Evolutionary conservation across 1,140 invertebrate genomes (phyloP).

Genomic region (Tribolium castaneum): DNA sequence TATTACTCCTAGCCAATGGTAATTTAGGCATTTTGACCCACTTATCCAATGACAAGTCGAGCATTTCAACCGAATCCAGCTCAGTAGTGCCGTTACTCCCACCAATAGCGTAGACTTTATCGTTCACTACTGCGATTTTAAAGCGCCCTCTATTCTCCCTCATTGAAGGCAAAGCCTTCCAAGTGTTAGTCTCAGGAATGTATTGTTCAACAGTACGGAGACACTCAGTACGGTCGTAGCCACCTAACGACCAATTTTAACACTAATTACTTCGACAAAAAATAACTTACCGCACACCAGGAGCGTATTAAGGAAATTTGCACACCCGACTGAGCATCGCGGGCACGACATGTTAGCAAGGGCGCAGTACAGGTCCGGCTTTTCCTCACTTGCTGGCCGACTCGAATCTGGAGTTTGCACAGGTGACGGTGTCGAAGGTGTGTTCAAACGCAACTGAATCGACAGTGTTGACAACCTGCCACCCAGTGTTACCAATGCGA

Average conservation of each 20-base stretch:
- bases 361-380: slow-evolving; percentile 71
- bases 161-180: slow-evolving; percentile 78
- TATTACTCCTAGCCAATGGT: slow-evolving; percentile 75
- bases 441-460: slow-evolving; percentile 71
- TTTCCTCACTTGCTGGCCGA: slow-evolving; percentile 61
- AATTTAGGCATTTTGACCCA: slow-evolving; percentile 76
- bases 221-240: slow-evolving; percentile 88
- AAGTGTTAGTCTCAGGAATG: slow-evolving; percentile 75
- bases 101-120: slow-evolving; percentile 79
- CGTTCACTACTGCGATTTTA: slow-evolving; percentile 75
- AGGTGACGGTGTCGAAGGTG: slow-evolving; percentile 64
- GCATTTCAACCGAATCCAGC: slow-evolving; percentile 76
- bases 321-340: slow-evolving; percentile 81
- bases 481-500: slow-evolving; percentile 75
- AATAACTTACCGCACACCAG: slow-evolving; percentile 77
- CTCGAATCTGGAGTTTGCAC: slow-evolving; percentile 59
- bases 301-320: slow-evolving; percentile 74
- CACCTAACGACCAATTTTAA: slow-evolving; percentile 68
- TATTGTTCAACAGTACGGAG: slow-evolving; percentile 81
- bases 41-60: slow-evolving; percentile 67
- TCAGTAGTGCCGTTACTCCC: slow-evolving; percentile 83
- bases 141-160: slow-evolving; percentile 78
- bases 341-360: slow-evolving; percentile 76
- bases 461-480: slow-evolving; percentile 74
- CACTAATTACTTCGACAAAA: background rate